Base-by-base conservation (phyloP, 2,888 invertebrate species). In the Myopa testacea region DNA sequence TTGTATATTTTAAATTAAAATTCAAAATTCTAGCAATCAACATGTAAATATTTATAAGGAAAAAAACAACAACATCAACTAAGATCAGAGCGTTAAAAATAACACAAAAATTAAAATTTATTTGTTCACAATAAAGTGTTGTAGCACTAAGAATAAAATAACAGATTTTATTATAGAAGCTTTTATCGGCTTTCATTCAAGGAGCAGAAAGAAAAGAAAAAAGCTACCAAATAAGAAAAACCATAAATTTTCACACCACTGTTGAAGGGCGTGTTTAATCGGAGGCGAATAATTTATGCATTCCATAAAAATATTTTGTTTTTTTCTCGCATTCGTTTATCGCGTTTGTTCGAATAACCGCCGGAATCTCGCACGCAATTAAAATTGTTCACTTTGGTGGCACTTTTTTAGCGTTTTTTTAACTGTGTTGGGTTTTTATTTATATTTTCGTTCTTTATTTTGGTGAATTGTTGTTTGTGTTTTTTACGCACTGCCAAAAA, bases 181-280 rank as follows among this genome's bases (percentile, higher is more conserved):
- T 8, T 50, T 50, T 50, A 10, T 50, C 50, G 26, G 26, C 26
- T 26, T 26, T 26, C 26, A 26, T 26, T 26, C 26, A 26, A 45
- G 45, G 45, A 45, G 45, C 6, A 63, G 12, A 19, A 14, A 16
- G 16, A 63, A 63, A 63, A 63, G 14, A 34, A 63, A 63, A 34
- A 63, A 63, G 63, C 63, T 8, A 63, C 26, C 34, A 63, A 37
- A 63, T n/a, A 34, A 63, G 5, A 34, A 16, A 37, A 63, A 12
- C 26, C 63, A 5, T 37, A 12, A 26, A 37, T 37, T 63, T 14
- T 5, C 34, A 12, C 16, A 7, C 34, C 10, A 63, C 26, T 26
- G 26, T 34, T 68, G 34, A 68, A 74, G 69, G 74, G 74, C 69
- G 78, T 70, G 75, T 75, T 70, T 75, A 55, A 70, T 71, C 63